Base-by-base conservation (phyloP, 2,113 vertebrate species). In the Hippocampus mohnikei region DNA sequence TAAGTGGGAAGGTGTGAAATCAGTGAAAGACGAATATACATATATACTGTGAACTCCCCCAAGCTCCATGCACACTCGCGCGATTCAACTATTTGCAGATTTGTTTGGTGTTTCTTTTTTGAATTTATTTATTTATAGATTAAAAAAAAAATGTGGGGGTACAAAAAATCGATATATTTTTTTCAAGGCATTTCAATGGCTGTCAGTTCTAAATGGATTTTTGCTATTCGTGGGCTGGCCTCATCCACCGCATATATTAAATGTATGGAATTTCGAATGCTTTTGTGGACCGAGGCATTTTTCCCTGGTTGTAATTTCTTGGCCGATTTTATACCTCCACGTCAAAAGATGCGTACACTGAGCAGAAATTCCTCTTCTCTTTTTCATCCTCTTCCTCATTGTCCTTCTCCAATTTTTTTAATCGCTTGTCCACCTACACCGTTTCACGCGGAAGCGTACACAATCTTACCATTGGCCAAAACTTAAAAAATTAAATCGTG, bases 1-100 rank as follows among this genome's bases (percentile, higher is more conserved):
- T 33, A 78, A 53, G 64, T 55, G 27, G 12, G 81, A 79, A 84
- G 5, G 66, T 12, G 52, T 56, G 59, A 71, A 61, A 58, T 63
- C 58, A 40, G 73, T 65, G 63, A 65, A 71, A 50, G 33, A 37
- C 33, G 33, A 37, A 37, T 37, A 37, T 37, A 5, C 41, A 42
- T 11, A 44, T 13, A 4, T 44, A 11, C 33, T 6, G 33, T 37
- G 33, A 6, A 37, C 33, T 37, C 33, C 33, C 33, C 33, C 5
- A 0, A 37, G 33, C 33, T 37, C 33, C 33, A 37, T 37, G 33
- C 29, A 33, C 5, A 33, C 29, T 33, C 4, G 29, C 33, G 33
- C 5, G 33, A 37, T 37, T 37, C 15, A 50, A 18, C 15, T 50
- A 16, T 48, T 48, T 48, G 12, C 3, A 20, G 5, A 50, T 6